phyloP scores from a whole-genome alignment of 2,797 vertebrate genomes.

The Brachyrhaphis roseni region DNA sequence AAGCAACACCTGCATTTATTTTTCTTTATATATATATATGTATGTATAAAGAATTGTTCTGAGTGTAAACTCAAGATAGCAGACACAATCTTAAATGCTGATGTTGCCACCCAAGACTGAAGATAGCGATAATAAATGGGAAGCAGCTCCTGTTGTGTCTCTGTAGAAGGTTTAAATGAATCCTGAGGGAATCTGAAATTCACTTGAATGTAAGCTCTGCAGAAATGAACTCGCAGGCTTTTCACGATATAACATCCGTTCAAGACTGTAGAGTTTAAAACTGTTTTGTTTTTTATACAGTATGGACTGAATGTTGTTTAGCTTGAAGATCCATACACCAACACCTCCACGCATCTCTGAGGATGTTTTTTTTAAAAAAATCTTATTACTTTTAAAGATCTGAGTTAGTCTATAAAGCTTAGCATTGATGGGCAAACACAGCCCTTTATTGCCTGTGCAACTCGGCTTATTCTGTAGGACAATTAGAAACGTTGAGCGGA shows the following conservation, averaged over 20 bases:
- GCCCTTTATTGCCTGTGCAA: conserved; percentile 45
- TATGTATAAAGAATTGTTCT: not conserved
- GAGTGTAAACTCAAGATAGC: not conserved
- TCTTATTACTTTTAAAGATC: conserved; percentile 33
- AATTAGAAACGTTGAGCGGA: conserved; percentile 39
- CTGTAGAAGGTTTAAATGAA: not conserved
- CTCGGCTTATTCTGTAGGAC: conserved; percentile 47
- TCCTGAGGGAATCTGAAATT: not conserved
- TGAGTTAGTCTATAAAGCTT: conserved; percentile 15
- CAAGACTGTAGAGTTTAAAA: not conserved
- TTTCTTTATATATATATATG: not conserved
- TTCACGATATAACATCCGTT: not conserved
- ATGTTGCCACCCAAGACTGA: not conserved
- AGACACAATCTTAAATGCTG: not conserved
- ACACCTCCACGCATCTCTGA: not conserved
- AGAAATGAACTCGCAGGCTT: not conserved
- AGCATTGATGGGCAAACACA: conserved; percentile 20
- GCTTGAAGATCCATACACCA: not conserved
- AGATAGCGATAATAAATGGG: not conserved
- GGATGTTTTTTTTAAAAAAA: not conserved
- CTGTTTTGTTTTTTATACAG: not conserved
- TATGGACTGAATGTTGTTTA: not conserved
- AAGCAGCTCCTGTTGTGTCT: not conserved
- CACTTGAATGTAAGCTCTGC: not conserved
- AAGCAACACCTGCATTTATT: not conserved